phyloP scores from a whole-genome alignment of 2,797 vertebrate genomes.

The Pampus argenteus region DNA sequence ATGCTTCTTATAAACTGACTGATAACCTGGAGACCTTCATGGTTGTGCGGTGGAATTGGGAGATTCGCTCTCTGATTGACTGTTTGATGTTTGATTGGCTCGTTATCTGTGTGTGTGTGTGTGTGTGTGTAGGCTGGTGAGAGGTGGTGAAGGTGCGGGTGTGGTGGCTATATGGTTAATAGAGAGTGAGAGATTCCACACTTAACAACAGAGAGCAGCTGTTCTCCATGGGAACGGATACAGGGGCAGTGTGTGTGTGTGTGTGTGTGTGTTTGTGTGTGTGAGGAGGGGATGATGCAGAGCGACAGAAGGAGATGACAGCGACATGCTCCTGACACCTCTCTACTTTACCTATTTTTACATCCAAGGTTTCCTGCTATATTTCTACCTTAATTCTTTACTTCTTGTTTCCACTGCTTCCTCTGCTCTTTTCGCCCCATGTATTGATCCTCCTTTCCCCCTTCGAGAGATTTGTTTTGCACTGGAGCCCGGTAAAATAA shows the following conservation, averaged over 20 bases:
- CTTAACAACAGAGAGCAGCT: constrained; percentile 12
- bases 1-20: constrained; percentile 9
- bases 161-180: not conserved
- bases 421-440: no score
- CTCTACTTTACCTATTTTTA: no score
- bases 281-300: constrained; percentile 5
- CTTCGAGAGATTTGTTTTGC: not conserved
- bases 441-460: no score
- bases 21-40: constrained; percentile 5
- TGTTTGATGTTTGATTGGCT: constrained; percentile 12
- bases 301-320: constrained; percentile 46
- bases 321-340: constrained; percentile 26
- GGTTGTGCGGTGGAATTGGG: not conserved
- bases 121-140: not conserved
- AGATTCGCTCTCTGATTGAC: constrained; percentile 1
- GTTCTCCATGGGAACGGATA: constrained; percentile 13
- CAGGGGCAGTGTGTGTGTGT: not conserved
- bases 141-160: not conserved
- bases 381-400: no score
- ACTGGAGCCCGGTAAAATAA: constrained; percentile 6
- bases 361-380: no score
- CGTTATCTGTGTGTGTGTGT: constrained; percentile 2
- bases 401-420: no score
- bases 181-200: constrained; percentile 13
- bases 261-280: not conserved